Evolutionary conservation across 2,888 invertebrate species (phyloP).

Genomic region (Erebia aethiops): DNA sequence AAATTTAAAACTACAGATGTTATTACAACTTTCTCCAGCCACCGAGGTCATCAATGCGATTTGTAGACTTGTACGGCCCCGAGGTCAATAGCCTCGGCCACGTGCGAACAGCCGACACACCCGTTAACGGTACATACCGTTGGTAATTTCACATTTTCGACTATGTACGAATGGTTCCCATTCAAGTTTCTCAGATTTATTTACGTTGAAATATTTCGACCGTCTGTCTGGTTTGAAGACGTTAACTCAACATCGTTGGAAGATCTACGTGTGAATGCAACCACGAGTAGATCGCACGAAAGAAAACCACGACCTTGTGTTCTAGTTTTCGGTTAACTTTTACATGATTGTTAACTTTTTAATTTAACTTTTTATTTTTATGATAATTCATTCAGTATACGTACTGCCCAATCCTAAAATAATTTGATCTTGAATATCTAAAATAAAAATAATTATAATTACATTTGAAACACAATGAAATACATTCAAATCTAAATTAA

Average conservation of each 20-base stretch:
- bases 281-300: neutral
- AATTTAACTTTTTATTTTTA: too few relatives aligned
- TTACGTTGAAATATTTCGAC: constrained; percentile 20
- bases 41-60: constrained; percentile 36
- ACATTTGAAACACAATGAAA: too few relatives aligned
- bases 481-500: too few relatives aligned
- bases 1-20: constrained; percentile 26
- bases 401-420: too few relatives aligned
- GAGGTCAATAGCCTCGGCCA: constrained; percentile 65
- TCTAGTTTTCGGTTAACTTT: neutral
- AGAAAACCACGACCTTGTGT: neutral
- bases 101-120: constrained; percentile 65
- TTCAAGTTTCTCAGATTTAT: constrained; percentile 30
- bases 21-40: constrained; percentile 38
- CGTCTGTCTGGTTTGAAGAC: constrained; percentile 16
- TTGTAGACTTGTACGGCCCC: constrained; percentile 49
- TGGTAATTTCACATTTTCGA: constrained; percentile 48
- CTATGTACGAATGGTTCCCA: constrained; percentile 35
- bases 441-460: too few relatives aligned
- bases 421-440: too few relatives aligned
- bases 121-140: constrained; percentile 63
- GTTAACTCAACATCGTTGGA: neutral
- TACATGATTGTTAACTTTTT: too few relatives aligned
- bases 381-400: too few relatives aligned
- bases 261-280: neutral